These are phyloP conservation scores for Anhinga anhinga DNA, from an alignment of 2,113 vertebrate genomes.

Conservation along the genomic window DNA sequence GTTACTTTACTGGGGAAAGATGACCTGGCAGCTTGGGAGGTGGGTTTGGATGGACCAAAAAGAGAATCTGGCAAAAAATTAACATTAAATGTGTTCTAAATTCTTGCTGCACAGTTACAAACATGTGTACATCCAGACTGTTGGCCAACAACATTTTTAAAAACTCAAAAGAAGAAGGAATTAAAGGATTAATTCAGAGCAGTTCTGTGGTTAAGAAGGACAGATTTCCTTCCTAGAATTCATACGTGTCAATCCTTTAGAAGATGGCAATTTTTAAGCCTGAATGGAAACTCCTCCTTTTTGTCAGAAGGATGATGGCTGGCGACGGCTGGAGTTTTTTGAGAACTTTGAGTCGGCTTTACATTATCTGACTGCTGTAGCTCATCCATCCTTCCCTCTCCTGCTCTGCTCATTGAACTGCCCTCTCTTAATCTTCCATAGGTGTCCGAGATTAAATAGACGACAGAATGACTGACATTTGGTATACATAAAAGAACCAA, in stretches of 20 bases:
- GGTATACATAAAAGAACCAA: conserved; percentile 58
- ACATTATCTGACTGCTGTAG: conserved; percentile 44
- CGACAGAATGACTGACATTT: conserved; percentile 53
- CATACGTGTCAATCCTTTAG: neutral
- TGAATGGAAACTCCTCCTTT: conserved; percentile 23
- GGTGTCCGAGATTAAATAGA: conserved; percentile 61
- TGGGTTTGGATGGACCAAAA: neutral
- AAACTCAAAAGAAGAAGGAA: neutral
- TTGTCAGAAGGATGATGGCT: neutral
- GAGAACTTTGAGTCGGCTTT: conserved; percentile 30
- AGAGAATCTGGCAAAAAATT: neutral
- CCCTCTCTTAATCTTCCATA: conserved; percentile 58
- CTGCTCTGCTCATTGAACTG: conserved; percentile 52
- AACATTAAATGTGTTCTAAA: neutral
- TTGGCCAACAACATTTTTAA: neutral
- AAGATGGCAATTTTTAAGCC: neutral
- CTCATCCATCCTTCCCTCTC: conserved; percentile 43
- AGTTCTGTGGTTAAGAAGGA: neutral
- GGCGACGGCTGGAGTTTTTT: neutral
- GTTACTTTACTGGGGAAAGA: neutral
- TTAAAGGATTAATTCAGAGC: neutral
- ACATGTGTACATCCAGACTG: neutral
- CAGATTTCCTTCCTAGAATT: conserved; percentile 2
- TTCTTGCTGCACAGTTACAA: neutral
- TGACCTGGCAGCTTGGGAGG: neutral